phyloP scores from a whole-genome alignment of 2,113 vertebrate genomes.

The Rhineura floridana region DNA sequence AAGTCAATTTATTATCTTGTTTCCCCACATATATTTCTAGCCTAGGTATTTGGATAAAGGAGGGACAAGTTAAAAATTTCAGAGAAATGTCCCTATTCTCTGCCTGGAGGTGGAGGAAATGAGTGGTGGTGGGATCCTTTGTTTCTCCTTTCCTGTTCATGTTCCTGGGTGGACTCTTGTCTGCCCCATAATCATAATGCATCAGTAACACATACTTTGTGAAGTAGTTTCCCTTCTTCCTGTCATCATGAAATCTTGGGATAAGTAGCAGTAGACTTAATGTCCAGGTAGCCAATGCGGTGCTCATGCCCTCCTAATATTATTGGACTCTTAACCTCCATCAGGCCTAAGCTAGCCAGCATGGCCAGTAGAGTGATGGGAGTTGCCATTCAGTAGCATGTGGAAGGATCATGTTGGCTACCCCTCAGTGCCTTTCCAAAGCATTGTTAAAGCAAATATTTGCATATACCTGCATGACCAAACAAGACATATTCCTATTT shows the following conservation, averaged over 20 bases:
- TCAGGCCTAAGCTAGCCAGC: too few species aligned
- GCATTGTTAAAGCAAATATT: neutral
- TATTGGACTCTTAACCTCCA: too few species aligned
- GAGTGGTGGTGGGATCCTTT: neutral
- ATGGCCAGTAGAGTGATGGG: too few species aligned
- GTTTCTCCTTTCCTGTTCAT: neutral
- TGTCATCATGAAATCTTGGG: neutral
- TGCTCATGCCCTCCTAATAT: too few species aligned
- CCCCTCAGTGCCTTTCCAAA: neutral
- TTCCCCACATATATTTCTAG: neutral
- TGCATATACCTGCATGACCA: neutral
- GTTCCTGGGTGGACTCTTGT: too few species aligned
- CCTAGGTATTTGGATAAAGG: neutral
- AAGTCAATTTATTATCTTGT: too few species aligned
- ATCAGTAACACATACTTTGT: neutral
- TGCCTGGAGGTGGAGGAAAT: too few species aligned
- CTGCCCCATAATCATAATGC: neutral
- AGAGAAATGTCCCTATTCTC: neutral
- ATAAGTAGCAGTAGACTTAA: neutral
- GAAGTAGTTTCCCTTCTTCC: neutral
- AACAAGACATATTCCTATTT: neutral
- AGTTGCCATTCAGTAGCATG: too few species aligned
- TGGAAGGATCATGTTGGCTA: too few species aligned
- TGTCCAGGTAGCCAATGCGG: too few species aligned
- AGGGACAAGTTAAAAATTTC: neutral